These are phyloP conservation scores for Pseudomyrmex pallidus DNA, from an alignment of 1,140 invertebrate genomes.

Conservation along the genomic window DNA sequence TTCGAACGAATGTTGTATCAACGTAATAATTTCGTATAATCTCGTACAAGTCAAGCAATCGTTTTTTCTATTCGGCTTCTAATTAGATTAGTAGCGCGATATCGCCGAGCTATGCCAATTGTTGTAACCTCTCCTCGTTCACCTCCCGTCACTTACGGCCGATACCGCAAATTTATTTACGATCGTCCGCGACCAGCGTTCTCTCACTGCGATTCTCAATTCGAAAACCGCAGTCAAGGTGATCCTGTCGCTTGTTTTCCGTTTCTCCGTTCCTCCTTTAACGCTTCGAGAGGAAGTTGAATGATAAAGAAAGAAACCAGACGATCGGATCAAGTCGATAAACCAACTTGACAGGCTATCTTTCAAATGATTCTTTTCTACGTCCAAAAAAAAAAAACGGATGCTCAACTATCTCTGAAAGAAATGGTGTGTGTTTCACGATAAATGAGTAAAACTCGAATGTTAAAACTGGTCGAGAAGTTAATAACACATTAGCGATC, in stretches of 20 bases:
- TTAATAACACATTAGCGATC: too few species aligned
- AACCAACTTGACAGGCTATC: constrained; percentile 30
- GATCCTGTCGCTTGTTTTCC: constrained; percentile 74
- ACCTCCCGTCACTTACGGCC: neutral
- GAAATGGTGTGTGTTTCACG: neutral
- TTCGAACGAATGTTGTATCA: too few species aligned
- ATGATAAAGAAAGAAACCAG: neutral
- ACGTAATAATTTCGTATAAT: too few species aligned
- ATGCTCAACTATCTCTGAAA: neutral
- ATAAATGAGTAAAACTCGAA: constrained; percentile 4
- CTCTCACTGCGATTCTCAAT: neutral
- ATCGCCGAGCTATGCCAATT: too few species aligned
- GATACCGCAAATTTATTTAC: constrained; percentile 26
- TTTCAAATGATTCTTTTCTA: constrained; percentile 27
- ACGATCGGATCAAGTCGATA: constrained; percentile 32
- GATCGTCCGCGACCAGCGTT: neutral
- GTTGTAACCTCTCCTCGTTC: neutral
- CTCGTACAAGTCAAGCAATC: too few species aligned
- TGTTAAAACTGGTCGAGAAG: neutral
- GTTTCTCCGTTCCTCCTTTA: constrained; percentile 42
- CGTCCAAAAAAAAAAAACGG: neutral
- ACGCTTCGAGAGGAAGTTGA: neutral
- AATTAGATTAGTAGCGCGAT: too few species aligned
- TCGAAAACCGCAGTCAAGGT: constrained; percentile 70
- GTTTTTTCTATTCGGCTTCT: too few species aligned